Conservation (phyloP, 2,888 invertebrate genomes). For the Eilema depressum region DNA sequence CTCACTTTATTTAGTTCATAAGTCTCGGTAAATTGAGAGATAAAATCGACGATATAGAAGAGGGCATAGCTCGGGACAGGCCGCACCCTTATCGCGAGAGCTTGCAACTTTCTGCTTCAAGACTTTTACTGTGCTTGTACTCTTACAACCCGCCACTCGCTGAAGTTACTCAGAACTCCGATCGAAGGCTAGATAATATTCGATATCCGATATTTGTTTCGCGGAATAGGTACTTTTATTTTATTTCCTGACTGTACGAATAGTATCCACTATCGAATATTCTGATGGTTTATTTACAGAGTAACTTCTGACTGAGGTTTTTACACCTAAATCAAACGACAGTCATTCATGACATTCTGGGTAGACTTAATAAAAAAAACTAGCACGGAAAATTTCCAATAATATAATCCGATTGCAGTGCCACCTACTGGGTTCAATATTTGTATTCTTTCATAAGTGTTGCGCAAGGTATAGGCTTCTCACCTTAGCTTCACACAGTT, state of each 20-base stretch:
- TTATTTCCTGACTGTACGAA: background rate
- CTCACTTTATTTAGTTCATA: constrained; percentile 67
- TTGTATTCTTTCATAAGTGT: no score
- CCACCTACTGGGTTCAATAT: no score
- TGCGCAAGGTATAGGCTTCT: no score
- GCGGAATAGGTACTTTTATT: background rate
- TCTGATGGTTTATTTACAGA: background rate
- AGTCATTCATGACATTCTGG: background rate
- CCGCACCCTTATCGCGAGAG: constrained; percentile 61
- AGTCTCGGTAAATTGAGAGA: constrained; percentile 68
- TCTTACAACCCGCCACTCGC: constrained; percentile 27
- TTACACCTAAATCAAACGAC: background rate
- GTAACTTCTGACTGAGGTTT: background rate
- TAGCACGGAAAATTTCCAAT: no score
- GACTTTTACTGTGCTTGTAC: constrained; percentile 51
- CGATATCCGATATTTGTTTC: constrained; percentile 8
- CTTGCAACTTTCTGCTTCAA: constrained; percentile 54
- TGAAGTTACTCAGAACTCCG: constrained; percentile 40
- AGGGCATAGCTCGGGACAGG: constrained; percentile 61
- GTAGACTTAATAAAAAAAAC: no score
- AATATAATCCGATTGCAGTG: no score
- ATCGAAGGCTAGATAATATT: constrained; percentile 48
- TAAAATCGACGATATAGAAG: constrained; percentile 70
- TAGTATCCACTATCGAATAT: background rate
- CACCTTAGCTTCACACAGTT: no score